Conservation (phyloP, 2,113 vertebrate genomes). For the Corythaeola cristata region DNA sequence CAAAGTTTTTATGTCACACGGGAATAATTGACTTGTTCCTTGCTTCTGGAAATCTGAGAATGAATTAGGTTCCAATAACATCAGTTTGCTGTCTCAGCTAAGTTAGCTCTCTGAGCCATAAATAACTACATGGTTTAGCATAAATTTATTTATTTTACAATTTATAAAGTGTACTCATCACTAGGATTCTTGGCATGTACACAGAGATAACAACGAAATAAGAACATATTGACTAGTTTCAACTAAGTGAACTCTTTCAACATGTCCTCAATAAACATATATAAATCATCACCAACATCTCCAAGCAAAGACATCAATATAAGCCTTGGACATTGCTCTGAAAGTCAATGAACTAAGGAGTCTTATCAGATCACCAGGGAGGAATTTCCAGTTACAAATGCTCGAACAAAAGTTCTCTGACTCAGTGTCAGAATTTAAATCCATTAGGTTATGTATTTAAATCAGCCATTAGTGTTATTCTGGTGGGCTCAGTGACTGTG, state of each 20-base stretch:
- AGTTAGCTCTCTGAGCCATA: conserved; percentile 20
- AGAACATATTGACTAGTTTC: conserved; percentile 35
- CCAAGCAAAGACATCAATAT: background rate
- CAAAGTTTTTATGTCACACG: conserved; percentile 39
- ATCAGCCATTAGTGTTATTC: background rate
- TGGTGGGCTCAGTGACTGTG: background rate
- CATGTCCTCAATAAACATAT: background rate
- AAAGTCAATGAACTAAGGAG: background rate
- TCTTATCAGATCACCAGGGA: background rate
- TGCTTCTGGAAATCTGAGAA: conserved; percentile 34
- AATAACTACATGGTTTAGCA: conserved; percentile 60
- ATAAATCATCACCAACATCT: conserved; percentile 25
- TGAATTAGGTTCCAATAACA: conserved; percentile 53
- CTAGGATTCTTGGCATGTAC: conserved; percentile 11
- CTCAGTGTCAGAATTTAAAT: background rate
- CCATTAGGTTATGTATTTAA: background rate
- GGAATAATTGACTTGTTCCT: conserved; percentile 57
- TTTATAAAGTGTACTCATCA: conserved; percentile 38
- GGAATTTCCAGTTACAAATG: background rate
- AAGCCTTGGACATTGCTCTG: background rate
- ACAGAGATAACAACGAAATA: conserved; percentile 39
- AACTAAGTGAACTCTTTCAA: conserved; percentile 19
- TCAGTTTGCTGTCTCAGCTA: conserved; percentile 63
- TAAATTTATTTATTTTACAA: conserved; percentile 55
- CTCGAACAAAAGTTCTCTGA: background rate